Conservation (phyloP, 2,888 invertebrate species). For the Melanostoma scalare region DNA sequence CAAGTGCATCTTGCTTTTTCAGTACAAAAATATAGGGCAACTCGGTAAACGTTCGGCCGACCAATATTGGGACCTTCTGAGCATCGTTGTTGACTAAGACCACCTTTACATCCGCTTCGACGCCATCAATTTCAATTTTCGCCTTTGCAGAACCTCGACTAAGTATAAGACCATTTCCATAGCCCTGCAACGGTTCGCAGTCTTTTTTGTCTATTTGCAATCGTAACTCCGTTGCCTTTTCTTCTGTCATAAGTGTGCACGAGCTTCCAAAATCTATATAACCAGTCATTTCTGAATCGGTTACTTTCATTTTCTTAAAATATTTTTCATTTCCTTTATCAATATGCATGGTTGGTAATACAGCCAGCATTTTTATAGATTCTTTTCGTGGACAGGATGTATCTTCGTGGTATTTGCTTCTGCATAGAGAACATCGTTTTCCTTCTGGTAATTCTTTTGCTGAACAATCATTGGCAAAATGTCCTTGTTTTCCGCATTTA, state of each 20-base stretch:
- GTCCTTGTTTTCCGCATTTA: too few species aligned
- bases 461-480: neutral
- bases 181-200: slow-evolving; percentile 23
- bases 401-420: slow-evolving; percentile 14
- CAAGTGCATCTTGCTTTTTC: slow-evolving; percentile 10
- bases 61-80: slow-evolving; percentile 46
- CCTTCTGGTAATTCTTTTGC: neutral
- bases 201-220: slow-evolving; percentile 10
- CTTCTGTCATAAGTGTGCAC: too few species aligned
- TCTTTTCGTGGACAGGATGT: neutral
- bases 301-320: slow-evolving; percentile 37
- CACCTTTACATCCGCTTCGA: slow-evolving; percentile 21
- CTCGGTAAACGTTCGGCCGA: slow-evolving; percentile 46
- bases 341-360: neutral
- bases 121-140: slow-evolving; percentile 41
- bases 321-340: slow-evolving; percentile 27
- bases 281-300: slow-evolving; percentile 22
- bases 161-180: slow-evolving; percentile 32
- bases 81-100: slow-evolving; percentile 35
- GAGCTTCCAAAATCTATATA: slow-evolving; percentile 46
- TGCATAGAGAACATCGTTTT: slow-evolving; percentile 11
- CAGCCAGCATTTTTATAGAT: neutral
- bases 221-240: slow-evolving; percentile 9
- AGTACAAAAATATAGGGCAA: slow-evolving; percentile 28
- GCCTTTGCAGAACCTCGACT: slow-evolving; percentile 13